phyloP scores from a whole-genome alignment of 2,797 vertebrate species.

The Mycteria americana region DNA sequence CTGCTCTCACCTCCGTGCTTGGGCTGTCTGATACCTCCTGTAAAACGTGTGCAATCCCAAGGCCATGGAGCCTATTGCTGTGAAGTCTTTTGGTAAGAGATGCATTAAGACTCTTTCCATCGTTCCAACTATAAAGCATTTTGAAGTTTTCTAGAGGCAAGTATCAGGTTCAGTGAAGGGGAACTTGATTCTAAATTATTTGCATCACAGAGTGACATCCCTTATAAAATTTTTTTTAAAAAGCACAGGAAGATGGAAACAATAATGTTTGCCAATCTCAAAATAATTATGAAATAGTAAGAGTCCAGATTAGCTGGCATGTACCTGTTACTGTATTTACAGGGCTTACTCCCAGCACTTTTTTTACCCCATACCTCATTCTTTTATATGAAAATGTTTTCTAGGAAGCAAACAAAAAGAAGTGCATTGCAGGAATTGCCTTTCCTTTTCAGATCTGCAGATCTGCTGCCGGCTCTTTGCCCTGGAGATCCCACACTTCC shows the following conservation, averaged over 20 bases:
- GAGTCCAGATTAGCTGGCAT: neutral
- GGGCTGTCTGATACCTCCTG: neutral
- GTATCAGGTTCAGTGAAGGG: neutral
- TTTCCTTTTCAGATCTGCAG: neutral
- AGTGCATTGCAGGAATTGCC: neutral
- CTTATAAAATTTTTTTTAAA: neutral
- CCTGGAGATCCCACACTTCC: neutral
- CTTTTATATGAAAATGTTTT: neutral
- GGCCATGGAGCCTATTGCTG: neutral
- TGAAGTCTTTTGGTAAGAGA: neutral
- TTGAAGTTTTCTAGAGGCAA: neutral
- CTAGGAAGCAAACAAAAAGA: neutral
- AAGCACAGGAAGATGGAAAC: neutral
- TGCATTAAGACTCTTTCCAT: neutral
- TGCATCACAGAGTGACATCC: neutral
- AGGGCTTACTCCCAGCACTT: neutral
- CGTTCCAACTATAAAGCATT: neutral
- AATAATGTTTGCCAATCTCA: neutral
- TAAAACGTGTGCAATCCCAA: neutral
- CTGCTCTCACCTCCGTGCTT: neutral
- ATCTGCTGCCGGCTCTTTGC: neutral
- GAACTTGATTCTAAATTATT: neutral
- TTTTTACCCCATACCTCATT: neutral
- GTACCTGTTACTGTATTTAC: neutral
- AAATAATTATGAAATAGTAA: neutral